Percentiles rank a stretch among this genome's conserved stretches.
Conservation (phyloP, 2,888 invertebrate genomes). For the Stegophylla sp. region DNA sequence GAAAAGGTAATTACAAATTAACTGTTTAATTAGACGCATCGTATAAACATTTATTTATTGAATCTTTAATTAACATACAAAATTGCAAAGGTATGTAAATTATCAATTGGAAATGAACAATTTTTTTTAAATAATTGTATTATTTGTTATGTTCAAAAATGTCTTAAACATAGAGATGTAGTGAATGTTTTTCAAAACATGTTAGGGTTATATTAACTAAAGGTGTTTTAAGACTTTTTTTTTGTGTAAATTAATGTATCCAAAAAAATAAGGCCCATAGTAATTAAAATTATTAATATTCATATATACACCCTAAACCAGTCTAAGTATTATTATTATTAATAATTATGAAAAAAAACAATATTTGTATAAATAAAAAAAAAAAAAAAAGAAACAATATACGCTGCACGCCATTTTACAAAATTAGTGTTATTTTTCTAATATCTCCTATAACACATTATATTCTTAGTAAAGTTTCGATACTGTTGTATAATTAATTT, state of each 20-base stretch:
- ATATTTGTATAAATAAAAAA: slow-evolving; percentile 19
- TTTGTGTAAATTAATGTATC: slow-evolving; percentile 2
- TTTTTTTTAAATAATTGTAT: not conserved
- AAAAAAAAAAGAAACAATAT: slow-evolving; percentile 34
- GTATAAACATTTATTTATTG: not conserved
- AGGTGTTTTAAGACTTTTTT: slow-evolving; percentile 6
- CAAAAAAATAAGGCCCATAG: slow-evolving; percentile 26
- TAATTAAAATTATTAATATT: slow-evolving; percentile 26
- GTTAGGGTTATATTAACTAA: slow-evolving; percentile 9
- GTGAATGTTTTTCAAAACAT: not conserved
- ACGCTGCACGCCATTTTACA: slow-evolving; percentile 28
- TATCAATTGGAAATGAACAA: not conserved
- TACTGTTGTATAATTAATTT: not conserved
- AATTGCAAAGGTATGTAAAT: not conserved
- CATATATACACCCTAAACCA: slow-evolving; percentile 29
- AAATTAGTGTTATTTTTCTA: slow-evolving; percentile 27
- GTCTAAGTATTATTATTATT: slow-evolving; percentile 1
- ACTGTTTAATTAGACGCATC: too few relatives aligned
- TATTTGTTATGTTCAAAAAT: not conserved
- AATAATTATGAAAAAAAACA: slow-evolving; percentile 24
- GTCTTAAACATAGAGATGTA: too few relatives aligned
- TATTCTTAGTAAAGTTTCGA: not conserved
- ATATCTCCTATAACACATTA: slow-evolving; percentile 4
- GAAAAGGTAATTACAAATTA: too few relatives aligned
- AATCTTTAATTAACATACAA: too few relatives aligned